Conservation (phyloP, 2,113 vertebrate genomes). For the Syngnathoides biaculeatus region DNA sequence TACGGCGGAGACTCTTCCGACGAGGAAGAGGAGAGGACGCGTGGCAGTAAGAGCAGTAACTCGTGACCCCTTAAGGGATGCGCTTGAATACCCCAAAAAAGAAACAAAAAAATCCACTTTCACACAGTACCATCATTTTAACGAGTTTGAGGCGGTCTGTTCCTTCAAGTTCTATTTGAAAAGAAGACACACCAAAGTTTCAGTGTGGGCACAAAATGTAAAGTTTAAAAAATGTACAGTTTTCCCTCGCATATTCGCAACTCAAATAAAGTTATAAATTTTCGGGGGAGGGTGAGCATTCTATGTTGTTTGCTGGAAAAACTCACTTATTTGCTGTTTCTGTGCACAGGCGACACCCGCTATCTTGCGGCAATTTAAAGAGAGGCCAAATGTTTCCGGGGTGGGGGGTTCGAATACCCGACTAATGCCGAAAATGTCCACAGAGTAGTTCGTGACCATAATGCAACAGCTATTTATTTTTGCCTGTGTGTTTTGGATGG, state of each 20-base stretch:
- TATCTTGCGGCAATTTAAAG: not conserved
- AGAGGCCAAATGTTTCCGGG: not conserved
- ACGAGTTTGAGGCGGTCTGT: not conserved
- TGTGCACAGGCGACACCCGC: not conserved
- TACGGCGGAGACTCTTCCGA: constrained; percentile 76
- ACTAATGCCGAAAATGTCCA: not conserved
- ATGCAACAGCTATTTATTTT: not conserved
- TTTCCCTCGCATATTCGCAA: not conserved
- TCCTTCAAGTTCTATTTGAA: not conserved
- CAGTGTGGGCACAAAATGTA: not conserved
- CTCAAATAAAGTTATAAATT: not conserved
- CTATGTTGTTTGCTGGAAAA: not conserved
- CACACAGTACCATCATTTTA: not conserved
- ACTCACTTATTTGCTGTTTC: not conserved
- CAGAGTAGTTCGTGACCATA: not conserved
- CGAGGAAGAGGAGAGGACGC: constrained; percentile 75
- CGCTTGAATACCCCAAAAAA: constrained; percentile 2
- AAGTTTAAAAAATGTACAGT: not conserved
- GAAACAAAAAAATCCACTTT: constrained; percentile 10
- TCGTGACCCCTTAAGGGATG: constrained; percentile 45
- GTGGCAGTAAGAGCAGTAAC: constrained; percentile 65
- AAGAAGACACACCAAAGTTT: not conserved
- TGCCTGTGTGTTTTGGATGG: constrained; percentile 4
- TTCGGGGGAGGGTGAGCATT: not conserved
- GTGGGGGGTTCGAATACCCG: not conserved